phyloP scores from a whole-genome alignment of 1,140 invertebrate species.

The Diuraphis noxia region DNA sequence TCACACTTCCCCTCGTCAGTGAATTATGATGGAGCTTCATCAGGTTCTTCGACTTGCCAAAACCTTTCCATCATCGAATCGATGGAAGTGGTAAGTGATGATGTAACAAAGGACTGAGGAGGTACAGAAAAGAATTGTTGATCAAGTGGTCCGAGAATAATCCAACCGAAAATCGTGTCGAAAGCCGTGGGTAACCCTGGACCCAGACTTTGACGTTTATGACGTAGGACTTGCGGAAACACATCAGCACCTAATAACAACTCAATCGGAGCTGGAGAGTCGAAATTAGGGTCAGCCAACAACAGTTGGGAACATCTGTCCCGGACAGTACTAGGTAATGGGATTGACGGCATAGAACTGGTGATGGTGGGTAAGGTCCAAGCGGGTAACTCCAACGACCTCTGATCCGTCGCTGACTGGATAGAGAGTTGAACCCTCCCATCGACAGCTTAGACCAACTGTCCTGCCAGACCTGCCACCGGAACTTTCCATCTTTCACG shows the following conservation, averaged over 20 bases:
- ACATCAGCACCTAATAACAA: constrained; percentile 42
- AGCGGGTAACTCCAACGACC: no score
- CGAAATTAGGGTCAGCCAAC: constrained; percentile 38
- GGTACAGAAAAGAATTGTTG: no score
- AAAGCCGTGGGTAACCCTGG: neutral
- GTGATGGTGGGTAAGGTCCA: no score
- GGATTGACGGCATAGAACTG: no score
- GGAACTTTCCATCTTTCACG: neutral
- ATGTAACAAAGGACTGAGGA: no score
- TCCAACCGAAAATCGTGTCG: constrained; percentile 39
- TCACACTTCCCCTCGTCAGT: neutral
- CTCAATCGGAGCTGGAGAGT: constrained; percentile 9
- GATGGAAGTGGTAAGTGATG: neutral
- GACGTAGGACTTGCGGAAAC: neutral
- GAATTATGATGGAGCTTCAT: neutral
- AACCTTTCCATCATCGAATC: neutral
- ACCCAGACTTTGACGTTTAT: no score
- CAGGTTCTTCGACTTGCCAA: neutral
- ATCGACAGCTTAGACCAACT: neutral
- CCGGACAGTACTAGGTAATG: no score
- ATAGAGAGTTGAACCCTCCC: neutral
- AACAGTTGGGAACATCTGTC: neutral
- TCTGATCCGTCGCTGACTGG: no score
- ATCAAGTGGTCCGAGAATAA: neutral
- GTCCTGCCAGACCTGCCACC: neutral